Evolutionary conservation across 2,113 vertebrate species (phyloP).

Genomic region (Mesembrinibis cayennensis): DNA sequence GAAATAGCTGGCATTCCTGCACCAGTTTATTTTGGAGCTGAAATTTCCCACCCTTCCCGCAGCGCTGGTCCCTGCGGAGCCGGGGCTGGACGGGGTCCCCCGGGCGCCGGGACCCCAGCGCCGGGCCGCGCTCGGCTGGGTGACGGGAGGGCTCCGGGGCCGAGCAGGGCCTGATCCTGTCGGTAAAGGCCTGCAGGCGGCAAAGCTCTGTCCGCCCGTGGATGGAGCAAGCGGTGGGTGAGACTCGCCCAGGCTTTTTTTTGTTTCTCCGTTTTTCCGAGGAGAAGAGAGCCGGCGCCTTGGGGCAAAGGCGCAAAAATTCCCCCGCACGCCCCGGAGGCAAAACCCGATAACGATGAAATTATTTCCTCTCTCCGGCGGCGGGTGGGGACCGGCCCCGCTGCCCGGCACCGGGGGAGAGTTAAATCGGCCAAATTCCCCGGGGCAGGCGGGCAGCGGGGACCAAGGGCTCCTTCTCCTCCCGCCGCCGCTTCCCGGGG

Average conservation of each 20-base stretch:
- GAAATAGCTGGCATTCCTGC: slow-evolving; percentile 66
- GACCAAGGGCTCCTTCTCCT: not conserved
- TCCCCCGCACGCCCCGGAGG: not conserved
- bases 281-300: not conserved
- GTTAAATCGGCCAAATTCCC: not conserved
- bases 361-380: not conserved
- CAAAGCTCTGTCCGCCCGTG: not conserved
- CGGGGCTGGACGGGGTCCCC: not conserved
- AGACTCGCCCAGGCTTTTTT: not conserved
- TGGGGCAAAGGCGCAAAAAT: not conserved
- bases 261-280: not conserved
- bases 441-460: not conserved
- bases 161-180: not conserved
- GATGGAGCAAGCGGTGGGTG: not conserved
- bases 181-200: not conserved
- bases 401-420: not conserved
- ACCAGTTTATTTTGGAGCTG: slow-evolving; percentile 63
- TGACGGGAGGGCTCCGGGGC: not conserved
- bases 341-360: not conserved
- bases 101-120: not conserved
- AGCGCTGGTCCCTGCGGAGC: slow-evolving; percentile 12
- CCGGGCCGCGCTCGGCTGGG: not conserved
- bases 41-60: slow-evolving; percentile 59
- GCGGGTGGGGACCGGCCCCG: not conserved
- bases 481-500: not conserved